These are phyloP conservation scores for Aphelinus atriplicis DNA, from an alignment of 1,140 invertebrate genomes.

Conservation along the genomic window DNA sequence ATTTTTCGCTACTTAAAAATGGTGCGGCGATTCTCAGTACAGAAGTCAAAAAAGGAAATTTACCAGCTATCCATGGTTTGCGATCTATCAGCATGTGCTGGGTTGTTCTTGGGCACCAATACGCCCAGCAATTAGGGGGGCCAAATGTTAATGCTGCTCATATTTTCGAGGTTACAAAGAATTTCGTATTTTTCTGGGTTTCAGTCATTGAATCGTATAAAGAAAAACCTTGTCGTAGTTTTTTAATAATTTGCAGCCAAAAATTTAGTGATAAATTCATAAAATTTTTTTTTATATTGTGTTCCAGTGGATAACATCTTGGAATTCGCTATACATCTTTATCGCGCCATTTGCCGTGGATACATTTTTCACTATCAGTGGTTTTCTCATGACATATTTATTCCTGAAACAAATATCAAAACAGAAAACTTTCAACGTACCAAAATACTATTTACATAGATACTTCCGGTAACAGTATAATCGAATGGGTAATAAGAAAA, in stretches of 20 bases:
- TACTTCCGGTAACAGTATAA: slow-evolving; percentile 6
- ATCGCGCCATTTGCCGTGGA: slow-evolving; percentile 66
- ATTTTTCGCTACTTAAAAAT: slow-evolving; percentile 17
- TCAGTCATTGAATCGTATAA: background rate
- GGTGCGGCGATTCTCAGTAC: slow-evolving; percentile 11
- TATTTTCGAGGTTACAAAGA: slow-evolving; percentile 2
- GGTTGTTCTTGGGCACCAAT: slow-evolving; percentile 27
- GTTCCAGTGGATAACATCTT: slow-evolving; percentile 54
- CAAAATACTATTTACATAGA: slow-evolving; percentile 33
- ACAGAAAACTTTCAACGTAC: slow-evolving; percentile 50
- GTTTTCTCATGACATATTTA: slow-evolving; percentile 68
- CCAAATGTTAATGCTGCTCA: background rate
- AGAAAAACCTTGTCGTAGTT: background rate
- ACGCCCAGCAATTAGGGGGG: background rate
- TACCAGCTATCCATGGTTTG: slow-evolving; percentile 28
- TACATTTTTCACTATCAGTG: slow-evolving; percentile 70
- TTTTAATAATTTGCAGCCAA: no score
- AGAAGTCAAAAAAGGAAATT: slow-evolving; percentile 5
- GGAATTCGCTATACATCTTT: slow-evolving; percentile 51
- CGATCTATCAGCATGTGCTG: slow-evolving; percentile 24
- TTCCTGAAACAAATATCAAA: slow-evolving; percentile 52
- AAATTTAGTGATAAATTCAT: no score
- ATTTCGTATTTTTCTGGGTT: no score
- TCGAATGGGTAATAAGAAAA: no score
- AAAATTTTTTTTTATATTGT: slow-evolving; percentile 5